phyloP scores from a whole-genome alignment of 1,140 invertebrate species.

The Calliopsis andreniformis region DNA sequence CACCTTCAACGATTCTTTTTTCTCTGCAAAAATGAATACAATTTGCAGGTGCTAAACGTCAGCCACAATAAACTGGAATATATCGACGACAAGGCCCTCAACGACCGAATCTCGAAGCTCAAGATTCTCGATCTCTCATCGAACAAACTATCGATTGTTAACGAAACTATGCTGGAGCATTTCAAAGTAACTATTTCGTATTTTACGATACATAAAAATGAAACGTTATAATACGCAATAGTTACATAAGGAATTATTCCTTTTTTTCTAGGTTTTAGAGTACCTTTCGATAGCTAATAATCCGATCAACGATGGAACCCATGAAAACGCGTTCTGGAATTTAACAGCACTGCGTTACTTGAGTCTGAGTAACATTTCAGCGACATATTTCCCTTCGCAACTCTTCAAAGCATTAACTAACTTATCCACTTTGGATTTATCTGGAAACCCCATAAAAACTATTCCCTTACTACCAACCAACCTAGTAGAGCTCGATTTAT shows the following conservation, averaged over 20 bases:
- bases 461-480: conserved; percentile 70
- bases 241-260: neutral
- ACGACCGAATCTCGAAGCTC: conserved; percentile 72
- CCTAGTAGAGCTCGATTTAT: conserved; percentile 73
- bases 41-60: conserved; percentile 74
- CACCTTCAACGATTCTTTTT: conserved; percentile 76
- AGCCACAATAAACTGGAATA: conserved; percentile 77
- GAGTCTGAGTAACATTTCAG: conserved; percentile 72
- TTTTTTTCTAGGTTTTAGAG: conserved; percentile 71
- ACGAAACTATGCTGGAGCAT: conserved; percentile 78
- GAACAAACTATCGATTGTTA: conserved; percentile 74
- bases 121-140: conserved; percentile 76
- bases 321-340: conserved; percentile 74
- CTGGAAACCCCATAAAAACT: conserved; percentile 72
- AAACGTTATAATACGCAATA: neutral
- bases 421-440: conserved; percentile 73
- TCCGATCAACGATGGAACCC: conserved; percentile 74
- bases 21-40: conserved; percentile 74
- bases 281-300: conserved; percentile 76
- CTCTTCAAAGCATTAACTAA: conserved; percentile 72
- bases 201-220: neutral
- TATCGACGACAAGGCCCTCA: conserved; percentile 76
- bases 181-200: conserved; percentile 69
- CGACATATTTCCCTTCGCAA: conserved; percentile 65
- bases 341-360: conserved; percentile 68